phyloP scores from a whole-genome alignment of 2,113 vertebrate genomes.

The Ceratotherium simum region DNA sequence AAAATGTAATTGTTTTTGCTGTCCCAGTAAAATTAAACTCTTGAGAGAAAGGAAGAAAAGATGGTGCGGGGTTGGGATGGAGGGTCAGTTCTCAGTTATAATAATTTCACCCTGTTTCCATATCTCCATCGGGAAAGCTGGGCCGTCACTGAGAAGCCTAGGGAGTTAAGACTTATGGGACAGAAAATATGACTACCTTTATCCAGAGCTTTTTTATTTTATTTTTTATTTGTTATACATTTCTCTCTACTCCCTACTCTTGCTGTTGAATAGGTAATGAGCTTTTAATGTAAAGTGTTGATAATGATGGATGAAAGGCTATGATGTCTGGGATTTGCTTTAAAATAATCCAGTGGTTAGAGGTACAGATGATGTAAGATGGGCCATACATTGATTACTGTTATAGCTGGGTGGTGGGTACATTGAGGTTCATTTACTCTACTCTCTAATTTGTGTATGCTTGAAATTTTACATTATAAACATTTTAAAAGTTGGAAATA shows the following conservation, averaged over 20 bases:
- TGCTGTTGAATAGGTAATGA: neutral
- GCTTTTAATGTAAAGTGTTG: constrained; percentile 29
- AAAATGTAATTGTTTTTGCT: neutral
- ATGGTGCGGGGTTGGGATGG: neutral
- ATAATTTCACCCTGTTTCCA: neutral
- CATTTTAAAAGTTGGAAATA: neutral
- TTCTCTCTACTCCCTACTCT: neutral
- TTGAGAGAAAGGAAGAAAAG: neutral
- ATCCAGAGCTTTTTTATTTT: neutral
- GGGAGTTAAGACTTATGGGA: neutral
- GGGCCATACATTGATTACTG: neutral
- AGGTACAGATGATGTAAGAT: neutral
- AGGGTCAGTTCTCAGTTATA: neutral
- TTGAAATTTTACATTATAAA: constrained; percentile 8
- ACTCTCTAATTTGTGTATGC: neutral
- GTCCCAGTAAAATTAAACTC: neutral
- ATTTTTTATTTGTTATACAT: neutral
- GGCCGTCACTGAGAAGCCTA: neutral
- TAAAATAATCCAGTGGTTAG: neutral
- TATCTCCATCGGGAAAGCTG: neutral
- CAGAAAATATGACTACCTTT: neutral
- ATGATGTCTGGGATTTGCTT: neutral
- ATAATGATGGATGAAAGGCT: neutral
- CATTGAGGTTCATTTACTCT: neutral
- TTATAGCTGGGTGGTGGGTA: neutral